Evolutionary conservation across 2,113 vertebrate genomes (phyloP).

Genomic region (Perognathus longimembris): DNA sequence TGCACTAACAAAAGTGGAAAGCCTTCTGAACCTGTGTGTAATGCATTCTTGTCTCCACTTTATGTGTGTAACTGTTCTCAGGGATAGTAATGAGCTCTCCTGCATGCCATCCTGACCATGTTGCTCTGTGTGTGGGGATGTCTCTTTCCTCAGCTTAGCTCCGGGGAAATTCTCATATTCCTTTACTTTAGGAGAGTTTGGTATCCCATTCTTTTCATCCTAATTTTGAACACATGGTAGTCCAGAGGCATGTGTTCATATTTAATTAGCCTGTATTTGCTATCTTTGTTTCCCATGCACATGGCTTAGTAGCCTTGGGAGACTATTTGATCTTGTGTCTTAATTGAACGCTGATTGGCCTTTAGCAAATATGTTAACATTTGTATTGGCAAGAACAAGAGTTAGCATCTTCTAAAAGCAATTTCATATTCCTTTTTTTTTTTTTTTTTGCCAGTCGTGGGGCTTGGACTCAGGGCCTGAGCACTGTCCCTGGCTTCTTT

Average conservation of each 20-base stretch:
- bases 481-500: too few species aligned
- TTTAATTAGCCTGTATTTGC: slow-evolving; percentile 52
- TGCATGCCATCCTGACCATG: neutral
- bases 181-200: neutral
- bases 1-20: too few species aligned
- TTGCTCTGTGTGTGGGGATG: accelerated
- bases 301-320: neutral
- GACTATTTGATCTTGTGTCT: neutral
- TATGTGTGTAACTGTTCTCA: neutral
- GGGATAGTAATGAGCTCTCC: neutral
- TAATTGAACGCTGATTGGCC: neutral
- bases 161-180: neutral
- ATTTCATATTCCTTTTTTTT: neutral
- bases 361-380: slow-evolving; percentile 10
- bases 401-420: accelerated
- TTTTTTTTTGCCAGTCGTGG: too few species aligned
- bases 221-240: neutral
- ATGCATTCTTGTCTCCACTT: neutral
- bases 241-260: neutral
- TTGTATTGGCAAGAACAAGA: neutral
- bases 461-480: too few species aligned
- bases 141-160: neutral
- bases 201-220: neutral
- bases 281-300: slow-evolving; percentile 21
- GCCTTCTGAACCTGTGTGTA: neutral